Conservation (phyloP, 2,797 vertebrate species). For the Neostethus bicornis region DNA sequence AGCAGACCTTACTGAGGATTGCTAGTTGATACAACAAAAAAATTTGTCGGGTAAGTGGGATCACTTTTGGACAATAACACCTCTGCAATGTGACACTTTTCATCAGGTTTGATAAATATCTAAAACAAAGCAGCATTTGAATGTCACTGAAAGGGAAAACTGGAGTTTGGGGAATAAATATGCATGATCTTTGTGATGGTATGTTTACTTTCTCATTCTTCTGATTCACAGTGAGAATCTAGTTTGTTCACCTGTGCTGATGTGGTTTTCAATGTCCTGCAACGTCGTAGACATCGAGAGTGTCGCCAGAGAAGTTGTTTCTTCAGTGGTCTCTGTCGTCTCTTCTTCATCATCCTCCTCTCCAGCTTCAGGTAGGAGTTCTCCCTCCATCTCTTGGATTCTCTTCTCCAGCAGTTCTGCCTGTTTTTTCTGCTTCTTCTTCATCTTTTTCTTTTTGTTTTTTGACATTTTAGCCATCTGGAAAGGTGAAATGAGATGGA, state of each 20-base stretch:
- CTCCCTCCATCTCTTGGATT: constrained; percentile 89
- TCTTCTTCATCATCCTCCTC: constrained; percentile 86
- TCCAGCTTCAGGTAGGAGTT: constrained; percentile 70
- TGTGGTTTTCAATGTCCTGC: constrained; percentile 80
- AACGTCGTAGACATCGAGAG: constrained; percentile 76
- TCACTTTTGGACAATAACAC: neutral
- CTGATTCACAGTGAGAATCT: neutral
- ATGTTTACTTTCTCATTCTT: neutral
- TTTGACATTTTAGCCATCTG: constrained; percentile 95
- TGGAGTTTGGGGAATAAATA: too few species aligned
- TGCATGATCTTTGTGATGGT: neutral
- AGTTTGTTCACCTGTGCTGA: constrained; percentile 48
- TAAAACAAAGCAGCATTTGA: constrained; percentile 21
- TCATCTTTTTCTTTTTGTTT: constrained; percentile 99
- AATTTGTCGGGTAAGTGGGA: too few species aligned
- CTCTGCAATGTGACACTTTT: too few species aligned
- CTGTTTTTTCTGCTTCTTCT: constrained; percentile 97
- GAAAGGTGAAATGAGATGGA: constrained; percentile 14
- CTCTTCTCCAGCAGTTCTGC: constrained; percentile 93
- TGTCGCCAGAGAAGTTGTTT: constrained; percentile 73
- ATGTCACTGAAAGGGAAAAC: neutral
- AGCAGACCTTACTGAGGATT: neutral
- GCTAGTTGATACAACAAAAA: neutral
- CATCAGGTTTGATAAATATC: constrained; percentile 3
- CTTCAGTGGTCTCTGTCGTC: constrained; percentile 69